Base-by-base conservation (phyloP, 2,888 invertebrate genomes). In the Resseliella maxima region DNA sequence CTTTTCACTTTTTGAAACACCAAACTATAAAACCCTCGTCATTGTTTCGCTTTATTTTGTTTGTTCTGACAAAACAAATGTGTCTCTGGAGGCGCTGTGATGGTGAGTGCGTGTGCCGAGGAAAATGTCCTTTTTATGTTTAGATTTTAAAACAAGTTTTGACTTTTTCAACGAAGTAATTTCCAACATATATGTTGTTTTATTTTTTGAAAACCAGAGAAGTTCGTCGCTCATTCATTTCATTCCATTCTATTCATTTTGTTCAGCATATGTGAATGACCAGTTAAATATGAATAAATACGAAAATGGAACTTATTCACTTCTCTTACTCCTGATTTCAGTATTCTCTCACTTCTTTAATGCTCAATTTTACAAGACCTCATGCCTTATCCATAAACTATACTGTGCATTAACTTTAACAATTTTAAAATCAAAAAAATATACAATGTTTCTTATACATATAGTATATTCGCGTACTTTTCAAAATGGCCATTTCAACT, bases 101-200 rank as follows among this genome's bases (percentile, higher is more conserved):
- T 83, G 83, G 36, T 83, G 83, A 45, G 31, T 45, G 85, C 45
- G 85, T 85, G 31, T 41, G 31, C 45, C 45, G 85, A 45, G 41
- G 85, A 85, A 85, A 85, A 85, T 85, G 85, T 85, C 85, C 85
- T 85, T 85, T 85, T 85, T 85, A 45, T 85, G 85, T 85, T 85
- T 85, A 85, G 41, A 45, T 45, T 85, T 45, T 45, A 85, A 46
- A 41, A 85, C 38, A 83, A 83, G 41, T 41, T 83, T 83, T 83
- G 41, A 38, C 41, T 83, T 83, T 83, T 38, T 83, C 83, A 72
- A 72, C 83, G 38, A 83, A 83, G 38, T 38, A 36, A 36, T 83
- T 83, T 83, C 38, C 38, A 38, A 83, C 83, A 83, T 83, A 38
- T 83, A 38, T 83, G 38, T 50, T 50, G 21, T 27, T 72, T 72